Evolutionary conservation across 2,113 vertebrate genomes (phyloP), one percentile per base, ranked within the genome.

Genomic region (Oceanodroma tethys): DNA sequence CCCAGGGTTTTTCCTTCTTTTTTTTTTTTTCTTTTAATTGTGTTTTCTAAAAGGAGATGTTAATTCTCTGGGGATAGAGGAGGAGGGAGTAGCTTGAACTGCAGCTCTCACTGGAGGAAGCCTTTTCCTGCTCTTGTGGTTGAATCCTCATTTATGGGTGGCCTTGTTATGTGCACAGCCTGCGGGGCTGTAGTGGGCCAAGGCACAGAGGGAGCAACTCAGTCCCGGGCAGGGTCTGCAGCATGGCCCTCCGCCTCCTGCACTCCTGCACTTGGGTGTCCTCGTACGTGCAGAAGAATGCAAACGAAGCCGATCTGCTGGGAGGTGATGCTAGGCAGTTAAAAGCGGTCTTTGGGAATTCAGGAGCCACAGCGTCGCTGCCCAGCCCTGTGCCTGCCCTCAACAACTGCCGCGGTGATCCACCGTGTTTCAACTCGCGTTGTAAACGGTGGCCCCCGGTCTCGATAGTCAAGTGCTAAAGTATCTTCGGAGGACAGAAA

Each of bases 201-300:
- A 19, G 58, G 70, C 60, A 26, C 13, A 36, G 74, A 32, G 79
- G 38, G 67, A 86, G 63, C 48, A 86, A 17, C 14, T 22, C 2
- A 71, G 68, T 5, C 17, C 29, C 6, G 0, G 55, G 11, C 11
- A n/a, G 16, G 16, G 59, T 26, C 53, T 80, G 81, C 52, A 23
- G 38, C 18, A 0, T 13, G 12, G 30, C 50, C 45, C 7, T 34
- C 56, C 20, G 6, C 11, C 52, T 36, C n/a, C 43, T 26, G 56
- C 7, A 0, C 13, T 29, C 40, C 10, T 3, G 9, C 34, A 43
- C 29, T 20, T 19, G 12, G 2, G 0, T 1, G 10, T 36, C 34
- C 53, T 56, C 17, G 0, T 0, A 4, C 23, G 93, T 45, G 34
- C 27, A 6, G 7, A 5, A 42, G 71, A 11, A 14, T 3, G 9